Conservation (phyloP, 2,113 vertebrate genomes). For the Cebidichthys violaceus region DNA sequence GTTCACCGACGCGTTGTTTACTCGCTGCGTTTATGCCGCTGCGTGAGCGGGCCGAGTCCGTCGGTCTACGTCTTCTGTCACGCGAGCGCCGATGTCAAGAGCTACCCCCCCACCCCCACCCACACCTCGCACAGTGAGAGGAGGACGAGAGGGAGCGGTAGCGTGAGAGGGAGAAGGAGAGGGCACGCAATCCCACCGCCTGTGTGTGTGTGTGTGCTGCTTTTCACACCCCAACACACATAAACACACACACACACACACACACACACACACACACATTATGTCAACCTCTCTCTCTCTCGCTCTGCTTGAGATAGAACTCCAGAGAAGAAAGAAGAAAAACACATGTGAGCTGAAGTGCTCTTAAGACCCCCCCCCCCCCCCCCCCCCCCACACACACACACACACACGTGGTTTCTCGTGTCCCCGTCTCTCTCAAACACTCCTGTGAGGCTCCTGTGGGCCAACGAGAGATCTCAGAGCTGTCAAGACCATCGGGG, state of each 20-base stretch:
- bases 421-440: slow-evolving; percentile 2
- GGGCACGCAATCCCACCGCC: slow-evolving; percentile 37
- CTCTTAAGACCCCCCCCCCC: slow-evolving; percentile 17
- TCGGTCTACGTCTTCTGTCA: slow-evolving; percentile 49
- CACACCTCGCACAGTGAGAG: slow-evolving; percentile 44
- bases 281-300: slow-evolving; percentile 32
- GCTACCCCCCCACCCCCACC: neutral
- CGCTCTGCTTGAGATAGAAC: slow-evolving; percentile 41
- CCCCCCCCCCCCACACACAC: no score
- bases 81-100: slow-evolving; percentile 46
- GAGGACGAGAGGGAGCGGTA: slow-evolving; percentile 35
- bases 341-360: slow-evolving; percentile 31
- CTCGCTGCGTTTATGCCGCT: slow-evolving; percentile 14
- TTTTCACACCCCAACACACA: slow-evolving; percentile 28
- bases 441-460: slow-evolving; percentile 17
- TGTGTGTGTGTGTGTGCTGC: slow-evolving; percentile 23
- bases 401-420: neutral
- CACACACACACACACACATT: slow-evolving; percentile 17
- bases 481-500: slow-evolving; percentile 36
- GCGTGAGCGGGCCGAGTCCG: slow-evolving; percentile 19
- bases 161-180: slow-evolving; percentile 53
- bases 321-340: slow-evolving; percentile 41
- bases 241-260: slow-evolving; percentile 7
- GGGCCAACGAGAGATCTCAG: slow-evolving; percentile 25
- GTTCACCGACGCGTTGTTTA: slow-evolving; percentile 32